Evolutionary conservation across 2,797 vertebrate genomes (phyloP).

Genomic region (Apogon hyalosoma): DNA sequence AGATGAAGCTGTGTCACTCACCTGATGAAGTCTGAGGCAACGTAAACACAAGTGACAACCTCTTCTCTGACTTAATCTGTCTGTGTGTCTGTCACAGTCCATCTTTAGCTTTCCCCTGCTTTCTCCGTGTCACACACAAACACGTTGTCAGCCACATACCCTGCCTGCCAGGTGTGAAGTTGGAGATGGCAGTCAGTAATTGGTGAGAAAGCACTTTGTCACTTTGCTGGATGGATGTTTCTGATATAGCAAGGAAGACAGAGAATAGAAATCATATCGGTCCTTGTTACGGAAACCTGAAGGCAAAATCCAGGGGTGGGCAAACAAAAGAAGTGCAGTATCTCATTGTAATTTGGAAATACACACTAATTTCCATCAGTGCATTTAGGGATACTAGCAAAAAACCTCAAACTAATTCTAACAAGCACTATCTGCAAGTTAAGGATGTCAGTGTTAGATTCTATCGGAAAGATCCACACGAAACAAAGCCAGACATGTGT

Average conservation of each 20-base stretch:
- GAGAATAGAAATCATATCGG: conserved; percentile 47
- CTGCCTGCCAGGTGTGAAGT: conserved; percentile 78
- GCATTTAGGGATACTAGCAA: too few relatives aligned
- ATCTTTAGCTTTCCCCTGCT: not conserved
- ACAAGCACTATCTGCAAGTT: too few relatives aligned
- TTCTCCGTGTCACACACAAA: conserved; percentile 25
- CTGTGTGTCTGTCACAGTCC: conserved; percentile 21
- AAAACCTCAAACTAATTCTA: too few relatives aligned
- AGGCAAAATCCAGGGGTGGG: conserved; percentile 19
- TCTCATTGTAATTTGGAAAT: too few relatives aligned
- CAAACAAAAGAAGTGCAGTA: conserved; percentile 17
- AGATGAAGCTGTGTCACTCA: conserved; percentile 37
- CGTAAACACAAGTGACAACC: conserved; percentile 62
- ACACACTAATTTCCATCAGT: too few relatives aligned
- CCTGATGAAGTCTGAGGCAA: conserved; percentile 56
- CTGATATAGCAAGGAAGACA: conserved; percentile 57
- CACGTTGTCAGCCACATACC: conserved; percentile 58
- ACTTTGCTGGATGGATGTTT: conserved; percentile 74
- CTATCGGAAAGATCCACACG: too few relatives aligned
- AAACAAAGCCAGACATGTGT: too few relatives aligned
- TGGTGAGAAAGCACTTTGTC: conserved; percentile 81
- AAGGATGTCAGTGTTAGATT: too few relatives aligned
- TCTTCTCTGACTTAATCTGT: conserved; percentile 51
- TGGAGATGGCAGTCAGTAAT: conserved; percentile 77
- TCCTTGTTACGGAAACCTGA: conserved; percentile 42